Conservation (phyloP, 2,888 invertebrate species). For the Steinernema carpocapsae region DNA sequence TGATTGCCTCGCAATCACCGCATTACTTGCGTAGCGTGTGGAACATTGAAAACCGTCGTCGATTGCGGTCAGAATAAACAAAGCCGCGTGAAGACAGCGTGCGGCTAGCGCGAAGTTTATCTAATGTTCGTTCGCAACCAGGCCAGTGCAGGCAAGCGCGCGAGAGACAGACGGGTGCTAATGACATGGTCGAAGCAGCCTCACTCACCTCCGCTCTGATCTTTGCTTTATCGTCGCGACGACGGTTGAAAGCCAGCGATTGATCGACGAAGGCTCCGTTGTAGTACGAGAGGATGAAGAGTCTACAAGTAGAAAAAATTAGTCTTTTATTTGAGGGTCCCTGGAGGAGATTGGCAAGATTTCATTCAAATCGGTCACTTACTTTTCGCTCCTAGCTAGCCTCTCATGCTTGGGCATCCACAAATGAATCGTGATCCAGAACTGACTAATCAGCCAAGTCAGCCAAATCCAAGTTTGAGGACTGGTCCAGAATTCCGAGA, state of each 20-base stretch:
- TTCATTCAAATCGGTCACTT: background rate
- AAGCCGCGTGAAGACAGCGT: conserved; percentile 1
- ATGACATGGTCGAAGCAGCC: conserved; percentile 2
- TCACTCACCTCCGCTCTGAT: conserved; percentile 65
- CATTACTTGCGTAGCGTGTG: conserved; percentile 3
- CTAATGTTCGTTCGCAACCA: background rate
- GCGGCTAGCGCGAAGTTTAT: background rate
- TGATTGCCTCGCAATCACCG: conserved; percentile 13
- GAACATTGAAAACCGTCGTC: background rate
- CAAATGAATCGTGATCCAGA: conserved; percentile 94
- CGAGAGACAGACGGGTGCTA: background rate
- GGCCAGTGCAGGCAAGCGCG: background rate
- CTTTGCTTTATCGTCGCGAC: conserved; percentile 76
- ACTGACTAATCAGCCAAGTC: conserved; percentile 87
- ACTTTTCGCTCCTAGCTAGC: conserved; percentile 86
- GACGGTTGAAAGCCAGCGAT: conserved; percentile 87
- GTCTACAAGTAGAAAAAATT: conserved; percentile 63
- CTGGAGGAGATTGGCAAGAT: background rate
- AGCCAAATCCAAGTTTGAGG: conserved; percentile 68
- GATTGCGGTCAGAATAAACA: background rate
- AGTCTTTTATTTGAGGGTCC: background rate
- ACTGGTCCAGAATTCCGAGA: conserved; percentile 50
- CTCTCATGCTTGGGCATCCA: conserved; percentile 98
- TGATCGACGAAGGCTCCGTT: conserved; percentile 89
- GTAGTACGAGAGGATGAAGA: conserved; percentile 93